These are phyloP conservation scores for Phaetusa simplex DNA, from an alignment of 2,113 vertebrate species.

Conservation along the genomic window DNA sequence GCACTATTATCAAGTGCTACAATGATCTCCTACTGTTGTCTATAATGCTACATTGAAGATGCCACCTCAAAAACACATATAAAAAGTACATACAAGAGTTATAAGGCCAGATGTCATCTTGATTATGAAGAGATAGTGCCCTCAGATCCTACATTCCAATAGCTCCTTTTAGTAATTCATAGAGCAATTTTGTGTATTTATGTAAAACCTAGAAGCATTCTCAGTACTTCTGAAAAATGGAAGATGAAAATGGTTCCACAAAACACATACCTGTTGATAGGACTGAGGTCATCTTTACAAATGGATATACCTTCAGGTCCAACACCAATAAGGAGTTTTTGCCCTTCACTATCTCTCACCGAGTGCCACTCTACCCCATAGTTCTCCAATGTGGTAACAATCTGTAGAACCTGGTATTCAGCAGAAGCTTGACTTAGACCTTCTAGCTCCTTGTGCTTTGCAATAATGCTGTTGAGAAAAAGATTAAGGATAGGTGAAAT, in stretches of 20 bases:
- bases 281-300: constrained; percentile 91
- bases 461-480: constrained; percentile 79
- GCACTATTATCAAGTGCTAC: background rate
- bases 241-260: background rate
- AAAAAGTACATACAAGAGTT: background rate
- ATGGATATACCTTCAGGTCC: constrained; percentile 93
- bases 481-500: background rate
- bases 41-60: background rate
- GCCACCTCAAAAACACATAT: background rate
- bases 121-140: background rate
- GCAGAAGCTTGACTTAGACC: constrained; percentile 86
- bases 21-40: background rate
- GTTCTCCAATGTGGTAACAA: constrained; percentile 88
- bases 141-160: background rate
- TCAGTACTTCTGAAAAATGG: background rate
- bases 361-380: constrained; percentile 98
- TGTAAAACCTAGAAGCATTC: background rate
- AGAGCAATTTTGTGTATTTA: background rate
- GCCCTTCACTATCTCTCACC: constrained; percentile 86
- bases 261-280: constrained; percentile 86
- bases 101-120: background rate
- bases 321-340: constrained; percentile 89
- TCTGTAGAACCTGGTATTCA: constrained; percentile 94
- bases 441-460: constrained; percentile 90
- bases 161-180: background rate